Evolutionary conservation across 2,113 vertebrate species (phyloP).

Genomic region (Macaca nemestrina): DNA sequence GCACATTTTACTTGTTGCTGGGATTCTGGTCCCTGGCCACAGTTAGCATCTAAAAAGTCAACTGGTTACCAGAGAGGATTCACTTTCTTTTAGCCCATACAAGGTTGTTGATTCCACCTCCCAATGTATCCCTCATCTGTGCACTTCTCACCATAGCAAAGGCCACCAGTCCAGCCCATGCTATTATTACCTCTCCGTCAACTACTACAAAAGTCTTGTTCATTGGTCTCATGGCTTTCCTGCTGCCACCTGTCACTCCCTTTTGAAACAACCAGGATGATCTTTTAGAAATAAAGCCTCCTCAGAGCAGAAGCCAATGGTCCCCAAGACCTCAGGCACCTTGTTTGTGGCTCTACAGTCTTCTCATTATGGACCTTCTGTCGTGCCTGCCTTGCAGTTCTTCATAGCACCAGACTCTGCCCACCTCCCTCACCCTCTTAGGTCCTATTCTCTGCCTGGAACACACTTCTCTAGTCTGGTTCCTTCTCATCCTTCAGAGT

Average conservation of each 20-base stretch:
- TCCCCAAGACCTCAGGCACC: neutral
- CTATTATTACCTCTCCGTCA: too few species aligned
- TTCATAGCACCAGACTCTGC: neutral
- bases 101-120: too few species aligned
- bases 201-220: neutral
- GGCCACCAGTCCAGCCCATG: neutral
- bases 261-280: neutral
- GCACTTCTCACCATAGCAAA: neutral
- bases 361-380: neutral
- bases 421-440: neutral
- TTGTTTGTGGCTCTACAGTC: neutral
- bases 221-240: neutral
- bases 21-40: neutral
- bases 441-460: neutral
- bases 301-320: neutral
- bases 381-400: too few species aligned
- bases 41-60: neutral
- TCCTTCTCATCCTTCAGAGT: neutral
- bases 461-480: neutral
- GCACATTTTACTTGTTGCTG: neutral
- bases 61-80: neutral
- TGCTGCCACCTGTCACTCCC: neutral
- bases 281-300: neutral
- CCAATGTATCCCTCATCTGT: neutral
- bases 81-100: neutral